Base-by-base conservation (phyloP, 2,888 invertebrate species). In the Hydrotaea diabolus region DNA sequence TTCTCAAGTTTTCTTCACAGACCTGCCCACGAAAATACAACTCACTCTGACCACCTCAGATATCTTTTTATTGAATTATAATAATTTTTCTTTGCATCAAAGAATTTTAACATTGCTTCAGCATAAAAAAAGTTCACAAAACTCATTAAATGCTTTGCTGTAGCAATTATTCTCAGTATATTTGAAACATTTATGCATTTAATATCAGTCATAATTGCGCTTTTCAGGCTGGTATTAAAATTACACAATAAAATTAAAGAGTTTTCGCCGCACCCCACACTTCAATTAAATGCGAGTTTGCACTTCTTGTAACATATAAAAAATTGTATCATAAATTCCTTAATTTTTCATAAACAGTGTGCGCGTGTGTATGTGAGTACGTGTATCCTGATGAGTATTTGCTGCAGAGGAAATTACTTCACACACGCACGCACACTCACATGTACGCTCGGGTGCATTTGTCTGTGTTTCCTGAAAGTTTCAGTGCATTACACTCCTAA, bases 401-500 rank as follows among this genome's bases (percentile, higher is more conserved):
- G 26, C 59, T 26, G 57, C 21, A 59, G 15, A 23, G 62, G 62
- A 62, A 62, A 26, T 62, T 31, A 31, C 59, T 59, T 59, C 59
- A 59, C 59, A 59, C 23, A 59, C 62, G 17, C n/a, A 31, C 9
- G 11, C 26, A n/a, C 3, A 31, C 9, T 26, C 26, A n/a, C 3
- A n/a, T 15, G 4, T 4, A 36, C 8, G 21, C 31, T 62, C 31
- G 21, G 62, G 8, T 62, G 62, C 62, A 62, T 62, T 62, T 62
- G 62, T 31, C 62, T n/a, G 36, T 62, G 31, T 62, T 31, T 62
- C 62, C 62, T 1, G 31, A 62, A 31, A 62, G 62, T 62, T 36
- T 7, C 62, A 62, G n/a, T 46, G 66, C 66, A 43, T 66, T 36
- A 66, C 43, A 39, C 69, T 43, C 9, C 69, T 69, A 69, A 69